phyloP scores from a whole-genome alignment of 1,140 invertebrate genomes.

The Macrocentrus cingulum region DNA sequence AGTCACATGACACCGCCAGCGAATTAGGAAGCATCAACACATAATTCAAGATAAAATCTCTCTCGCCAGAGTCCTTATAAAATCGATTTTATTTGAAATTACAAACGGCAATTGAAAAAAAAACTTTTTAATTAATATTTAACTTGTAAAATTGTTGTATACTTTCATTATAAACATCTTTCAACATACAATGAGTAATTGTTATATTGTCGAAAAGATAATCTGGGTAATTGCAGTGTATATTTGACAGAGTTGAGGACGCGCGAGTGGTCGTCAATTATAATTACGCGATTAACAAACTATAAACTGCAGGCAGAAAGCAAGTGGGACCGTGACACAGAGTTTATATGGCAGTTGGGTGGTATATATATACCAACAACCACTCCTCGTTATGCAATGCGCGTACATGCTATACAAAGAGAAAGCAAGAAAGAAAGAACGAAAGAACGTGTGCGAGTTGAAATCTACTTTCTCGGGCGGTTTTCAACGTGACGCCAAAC shows the following conservation, averaged over 20 bases:
- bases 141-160: too few species aligned
- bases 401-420: slow-evolving; percentile 41
- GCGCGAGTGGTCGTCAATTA: slow-evolving; percentile 38
- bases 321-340: slow-evolving; percentile 39
- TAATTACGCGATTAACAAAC: background rate
- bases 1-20: too few species aligned
- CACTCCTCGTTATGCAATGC: slow-evolving; percentile 49
- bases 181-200: too few species aligned
- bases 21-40: too few species aligned
- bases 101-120: too few species aligned
- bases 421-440: slow-evolving; percentile 55
- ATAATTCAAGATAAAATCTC: too few species aligned
- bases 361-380: background rate
- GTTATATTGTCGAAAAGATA: too few species aligned
- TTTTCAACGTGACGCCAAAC: slow-evolving; percentile 36
- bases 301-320: slow-evolving; percentile 24
- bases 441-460: slow-evolving; percentile 30
- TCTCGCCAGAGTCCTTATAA: too few species aligned
- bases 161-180: too few species aligned
- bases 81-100: too few species aligned
- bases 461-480: slow-evolving; percentile 48
- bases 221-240: too few species aligned
- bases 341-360: slow-evolving; percentile 13
- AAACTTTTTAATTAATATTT: too few species aligned
- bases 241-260: slow-evolving; percentile 12